Conservation (phyloP, 2,113 vertebrate species). For the Pygoscelis adeliae region DNA sequence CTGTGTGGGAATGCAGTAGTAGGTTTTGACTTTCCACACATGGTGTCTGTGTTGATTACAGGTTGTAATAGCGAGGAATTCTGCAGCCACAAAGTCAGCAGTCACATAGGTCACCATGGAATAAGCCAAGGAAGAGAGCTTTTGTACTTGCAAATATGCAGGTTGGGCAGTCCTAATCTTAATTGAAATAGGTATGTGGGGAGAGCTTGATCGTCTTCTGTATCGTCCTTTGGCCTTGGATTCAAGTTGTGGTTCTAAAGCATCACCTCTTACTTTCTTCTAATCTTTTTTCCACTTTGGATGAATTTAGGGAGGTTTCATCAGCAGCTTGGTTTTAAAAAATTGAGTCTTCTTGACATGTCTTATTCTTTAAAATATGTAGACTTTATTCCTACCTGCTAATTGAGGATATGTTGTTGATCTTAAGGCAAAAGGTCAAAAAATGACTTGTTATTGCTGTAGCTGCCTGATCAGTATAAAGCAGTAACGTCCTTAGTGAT, state of each 20-base stretch:
- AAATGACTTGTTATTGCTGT: neutral
- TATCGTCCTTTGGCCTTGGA: accelerated
- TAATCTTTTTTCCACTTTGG: neutral
- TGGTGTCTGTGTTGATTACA: neutral
- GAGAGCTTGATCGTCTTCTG: neutral
- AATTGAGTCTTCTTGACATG: neutral
- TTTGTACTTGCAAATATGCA: neutral
- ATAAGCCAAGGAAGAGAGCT: neutral
- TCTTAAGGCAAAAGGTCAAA: neutral
- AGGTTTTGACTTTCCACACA: neutral
- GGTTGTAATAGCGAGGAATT: neutral
- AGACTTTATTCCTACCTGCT: neutral
- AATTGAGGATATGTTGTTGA: neutral
- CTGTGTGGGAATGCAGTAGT: neutral
- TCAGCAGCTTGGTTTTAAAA: neutral
- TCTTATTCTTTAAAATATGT: neutral
- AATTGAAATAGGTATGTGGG: neutral
- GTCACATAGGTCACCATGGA: neutral
- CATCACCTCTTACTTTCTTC: neutral
- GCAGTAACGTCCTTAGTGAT: neutral
- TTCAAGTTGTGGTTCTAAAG: neutral
- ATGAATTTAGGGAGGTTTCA: neutral
- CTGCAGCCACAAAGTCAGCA: neutral
- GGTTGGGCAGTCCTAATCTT: neutral
- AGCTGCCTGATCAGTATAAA: neutral